Evolutionary conservation across 92 coral and sea anemone species (phyloP).

Genomic region (Ricordea florida): DNA sequence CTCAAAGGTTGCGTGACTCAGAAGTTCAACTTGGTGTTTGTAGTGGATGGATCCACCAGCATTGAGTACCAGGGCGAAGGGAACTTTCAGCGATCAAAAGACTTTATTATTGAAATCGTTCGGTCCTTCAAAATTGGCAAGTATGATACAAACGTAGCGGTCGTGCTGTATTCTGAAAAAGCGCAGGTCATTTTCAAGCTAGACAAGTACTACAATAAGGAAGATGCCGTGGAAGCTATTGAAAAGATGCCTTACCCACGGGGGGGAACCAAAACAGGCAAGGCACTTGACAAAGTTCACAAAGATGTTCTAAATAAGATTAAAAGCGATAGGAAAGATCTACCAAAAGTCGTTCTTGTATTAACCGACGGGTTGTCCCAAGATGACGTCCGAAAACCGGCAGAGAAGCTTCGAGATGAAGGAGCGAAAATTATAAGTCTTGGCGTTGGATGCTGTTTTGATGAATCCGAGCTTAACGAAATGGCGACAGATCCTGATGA

Average conservation of each 20-base stretch:
- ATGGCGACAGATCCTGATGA: conserved; percentile 68
- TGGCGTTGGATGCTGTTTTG: conserved; percentile 55
- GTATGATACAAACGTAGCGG: conserved; percentile 54
- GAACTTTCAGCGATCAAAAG: conserved; percentile 53
- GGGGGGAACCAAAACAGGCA: conserved; percentile 49
- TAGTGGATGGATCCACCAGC: conserved; percentile 72
- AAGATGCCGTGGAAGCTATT: conserved; percentile 10
- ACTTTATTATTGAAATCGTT: conserved; percentile 52
- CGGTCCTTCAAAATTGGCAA: conserved; percentile 44
- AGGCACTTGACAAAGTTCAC: conserved; percentile 35
- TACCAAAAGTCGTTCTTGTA: conserved; percentile 68
- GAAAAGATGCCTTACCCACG: conserved; percentile 13
- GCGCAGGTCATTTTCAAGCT: conserved; percentile 31
- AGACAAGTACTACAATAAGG: conserved; percentile 14
- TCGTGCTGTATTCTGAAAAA: conserved; percentile 37
- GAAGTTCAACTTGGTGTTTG: not conserved
- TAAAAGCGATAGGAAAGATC: conserved; percentile 15
- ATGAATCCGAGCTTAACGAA: conserved; percentile 26
- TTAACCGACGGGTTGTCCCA: conserved; percentile 69
- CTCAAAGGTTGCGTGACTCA: not conserved
- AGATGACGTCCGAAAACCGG: conserved; percentile 62
- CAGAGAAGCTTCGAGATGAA: conserved; percentile 54
- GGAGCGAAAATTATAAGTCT: conserved; percentile 61
- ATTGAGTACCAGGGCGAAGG: conserved; percentile 55
- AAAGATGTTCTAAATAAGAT: conserved; percentile 14